Evolutionary conservation across 2,113 vertebrate species (phyloP).

Genomic region (Herpetotheres cachinnans): DNA sequence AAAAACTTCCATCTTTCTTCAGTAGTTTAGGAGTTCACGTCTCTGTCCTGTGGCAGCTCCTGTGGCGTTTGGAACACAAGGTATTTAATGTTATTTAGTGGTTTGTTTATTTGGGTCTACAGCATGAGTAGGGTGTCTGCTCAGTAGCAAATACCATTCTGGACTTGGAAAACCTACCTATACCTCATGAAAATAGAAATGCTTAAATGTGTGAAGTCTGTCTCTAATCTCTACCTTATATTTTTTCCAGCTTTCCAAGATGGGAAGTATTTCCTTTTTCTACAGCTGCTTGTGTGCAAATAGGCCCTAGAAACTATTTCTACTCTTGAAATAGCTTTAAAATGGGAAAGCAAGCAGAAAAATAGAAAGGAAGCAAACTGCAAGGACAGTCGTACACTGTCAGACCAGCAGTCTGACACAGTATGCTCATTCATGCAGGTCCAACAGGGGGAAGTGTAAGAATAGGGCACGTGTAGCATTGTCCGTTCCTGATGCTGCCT

Average conservation of each 20-base stretch:
- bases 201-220: background rate
- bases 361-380: background rate
- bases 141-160: background rate
- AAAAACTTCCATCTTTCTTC: background rate
- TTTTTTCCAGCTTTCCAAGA: background rate
- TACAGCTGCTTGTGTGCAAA: background rate
- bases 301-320: background rate
- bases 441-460: background rate
- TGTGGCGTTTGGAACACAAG: conserved; percentile 8
- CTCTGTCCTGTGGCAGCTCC: background rate
- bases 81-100: conserved; percentile 27
- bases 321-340: background rate
- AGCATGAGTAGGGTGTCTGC: background rate
- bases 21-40: background rate
- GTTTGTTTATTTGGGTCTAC: background rate
- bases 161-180: background rate
- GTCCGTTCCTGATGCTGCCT: background rate
- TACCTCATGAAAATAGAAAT: background rate
- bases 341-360: background rate
- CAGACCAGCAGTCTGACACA: background rate
- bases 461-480: rapidly evolving
- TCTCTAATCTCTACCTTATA: background rate
- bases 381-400: background rate
- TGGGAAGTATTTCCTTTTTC: background rate
- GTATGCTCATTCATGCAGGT: background rate